phyloP scores from a whole-genome alignment of 2,888 invertebrate species.

The Netelia inedita region DNA sequence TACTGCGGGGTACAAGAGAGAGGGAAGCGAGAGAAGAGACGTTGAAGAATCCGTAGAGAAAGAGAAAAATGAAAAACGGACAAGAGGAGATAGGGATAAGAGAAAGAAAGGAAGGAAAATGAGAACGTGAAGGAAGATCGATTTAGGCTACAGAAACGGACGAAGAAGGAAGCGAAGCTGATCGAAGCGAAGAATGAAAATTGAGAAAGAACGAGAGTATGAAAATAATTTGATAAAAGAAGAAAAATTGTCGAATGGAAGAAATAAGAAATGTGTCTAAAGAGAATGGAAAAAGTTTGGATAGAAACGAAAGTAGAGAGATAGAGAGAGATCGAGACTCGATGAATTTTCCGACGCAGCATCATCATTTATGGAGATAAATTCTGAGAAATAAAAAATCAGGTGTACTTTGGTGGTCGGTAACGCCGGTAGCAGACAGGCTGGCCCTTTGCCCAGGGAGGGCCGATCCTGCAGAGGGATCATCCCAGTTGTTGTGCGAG shows the following conservation, averaged over 20 bases:
- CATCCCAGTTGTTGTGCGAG: conserved; percentile 24
- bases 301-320: background rate
- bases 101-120: background rate
- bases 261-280: background rate
- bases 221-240: background rate
- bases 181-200: too few relatives aligned
- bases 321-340: background rate
- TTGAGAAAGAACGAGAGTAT: too few relatives aligned
- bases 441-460: conserved; percentile 55
- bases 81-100: background rate
- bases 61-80: background rate
- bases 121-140: background rate
- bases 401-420: conserved; percentile 52
- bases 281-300: background rate
- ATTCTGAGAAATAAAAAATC: conserved; percentile 58
- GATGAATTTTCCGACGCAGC: conserved; percentile 38
- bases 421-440: conserved; percentile 58
- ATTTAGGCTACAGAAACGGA: too few relatives aligned
- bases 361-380: conserved; percentile 19
- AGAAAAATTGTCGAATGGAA: background rate
- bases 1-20: background rate
- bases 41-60: background rate
- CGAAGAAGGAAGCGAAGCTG: too few relatives aligned
- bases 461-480: conserved; percentile 27
- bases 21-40: background rate